Evolutionary conservation across 2,797 vertebrate genomes (phyloP).

Genomic region (Odontamblyopus lacepedii): DNA sequence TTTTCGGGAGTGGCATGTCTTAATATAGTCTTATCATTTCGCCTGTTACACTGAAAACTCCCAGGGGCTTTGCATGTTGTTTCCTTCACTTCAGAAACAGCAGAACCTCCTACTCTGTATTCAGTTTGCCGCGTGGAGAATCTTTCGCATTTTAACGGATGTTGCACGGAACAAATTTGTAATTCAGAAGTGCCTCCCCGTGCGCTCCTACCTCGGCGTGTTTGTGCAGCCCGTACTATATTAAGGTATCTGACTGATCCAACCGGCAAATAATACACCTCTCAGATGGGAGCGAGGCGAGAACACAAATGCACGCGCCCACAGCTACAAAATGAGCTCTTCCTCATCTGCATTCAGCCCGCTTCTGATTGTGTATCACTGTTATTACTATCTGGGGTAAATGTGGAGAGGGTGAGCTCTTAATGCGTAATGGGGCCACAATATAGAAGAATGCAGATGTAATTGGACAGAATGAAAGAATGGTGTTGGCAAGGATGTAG

Average conservation of each 20-base stretch:
- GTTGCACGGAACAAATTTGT: constrained; percentile 1
- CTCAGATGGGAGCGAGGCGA: constrained; percentile 30
- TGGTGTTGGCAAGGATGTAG: neutral
- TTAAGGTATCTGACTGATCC: constrained; percentile 30
- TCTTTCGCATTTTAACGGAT: constrained; percentile 14
- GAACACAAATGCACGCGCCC: constrained; percentile 33
- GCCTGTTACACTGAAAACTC: constrained; percentile 3
- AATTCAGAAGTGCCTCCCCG: constrained; percentile 18
- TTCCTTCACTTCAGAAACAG: neutral
- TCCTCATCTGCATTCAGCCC: constrained; percentile 52
- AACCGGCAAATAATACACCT: constrained; percentile 24
- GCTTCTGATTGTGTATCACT: constrained; percentile 17
- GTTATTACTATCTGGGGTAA: constrained; percentile 5
- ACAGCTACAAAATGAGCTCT: constrained; percentile 40
- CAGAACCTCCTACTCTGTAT: neutral
- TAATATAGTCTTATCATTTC: neutral
- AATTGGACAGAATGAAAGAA: constrained; percentile 3
- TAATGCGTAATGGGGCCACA: neutral
- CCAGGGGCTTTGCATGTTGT: neutral
- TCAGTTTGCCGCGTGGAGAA: constrained; percentile 6
- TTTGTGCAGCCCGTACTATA: constrained; percentile 18
- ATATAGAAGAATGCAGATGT: neutral
- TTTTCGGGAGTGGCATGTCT: neutral
- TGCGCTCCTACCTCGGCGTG: neutral
- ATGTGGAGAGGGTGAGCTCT: constrained; percentile 2